Percentiles rank a stretch among this genome's conserved stretches.
Evolutionary conservation across 92 coral and sea anemone genomes (phyloP).

Genomic region (Ricordea florida): DNA sequence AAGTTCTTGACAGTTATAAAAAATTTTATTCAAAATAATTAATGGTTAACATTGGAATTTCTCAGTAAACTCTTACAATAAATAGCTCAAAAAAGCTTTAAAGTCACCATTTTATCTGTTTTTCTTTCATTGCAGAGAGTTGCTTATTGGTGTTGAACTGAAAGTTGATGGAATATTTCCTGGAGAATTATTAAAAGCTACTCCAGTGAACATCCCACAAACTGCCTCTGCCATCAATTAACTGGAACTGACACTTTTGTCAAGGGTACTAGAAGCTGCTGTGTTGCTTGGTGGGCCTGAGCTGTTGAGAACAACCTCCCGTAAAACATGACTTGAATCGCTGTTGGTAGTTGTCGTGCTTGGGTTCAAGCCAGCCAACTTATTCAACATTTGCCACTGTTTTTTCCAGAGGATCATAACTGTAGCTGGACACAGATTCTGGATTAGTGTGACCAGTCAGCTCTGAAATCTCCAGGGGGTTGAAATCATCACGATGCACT

Average conservation of each 20-base stretch:
- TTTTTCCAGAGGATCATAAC: constrained; percentile 61
- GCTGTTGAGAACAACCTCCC: neutral
- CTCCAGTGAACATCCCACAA: constrained; percentile 45
- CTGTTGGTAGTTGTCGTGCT: neutral
- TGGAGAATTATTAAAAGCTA: constrained; percentile 49
- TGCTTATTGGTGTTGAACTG: constrained; percentile 11
- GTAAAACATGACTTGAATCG: neutral
- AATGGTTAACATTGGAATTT: too few relatives aligned
- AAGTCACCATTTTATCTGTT: too few relatives aligned
- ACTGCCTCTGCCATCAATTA: neutral
- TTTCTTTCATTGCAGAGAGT: too few relatives aligned
- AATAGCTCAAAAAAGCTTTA: too few relatives aligned
- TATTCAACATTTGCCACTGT: constrained; percentile 45
- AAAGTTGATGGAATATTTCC: constrained; percentile 50
- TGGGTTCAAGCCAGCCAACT: constrained; percentile 24
- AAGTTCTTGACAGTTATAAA: too few relatives aligned
- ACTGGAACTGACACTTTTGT: neutral
- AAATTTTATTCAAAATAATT: too few relatives aligned
- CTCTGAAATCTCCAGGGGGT: constrained; percentile 72
- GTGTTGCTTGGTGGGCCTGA: constrained; percentile 6
- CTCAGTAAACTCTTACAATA: too few relatives aligned
- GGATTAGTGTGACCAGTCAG: constrained; percentile 75
- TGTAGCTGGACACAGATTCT: constrained; percentile 68
- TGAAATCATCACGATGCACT: constrained; percentile 51
- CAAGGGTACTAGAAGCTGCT: neutral